Conservation (phyloP, 2,113 vertebrate species). For the Platichthys flesus region DNA sequence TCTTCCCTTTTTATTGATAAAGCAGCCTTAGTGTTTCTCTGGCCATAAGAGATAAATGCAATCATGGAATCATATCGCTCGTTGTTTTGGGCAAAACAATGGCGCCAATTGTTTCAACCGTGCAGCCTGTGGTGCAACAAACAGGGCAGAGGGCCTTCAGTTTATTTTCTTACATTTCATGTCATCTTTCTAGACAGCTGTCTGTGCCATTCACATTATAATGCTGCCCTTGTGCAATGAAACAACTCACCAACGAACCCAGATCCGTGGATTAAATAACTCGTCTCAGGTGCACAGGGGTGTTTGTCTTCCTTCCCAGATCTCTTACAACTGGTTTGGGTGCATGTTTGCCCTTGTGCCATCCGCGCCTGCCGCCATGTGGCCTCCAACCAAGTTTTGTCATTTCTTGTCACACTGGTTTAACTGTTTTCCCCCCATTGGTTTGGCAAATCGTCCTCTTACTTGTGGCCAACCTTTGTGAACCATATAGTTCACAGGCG, state of each 20-base stretch:
- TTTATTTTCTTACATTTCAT: neutral
- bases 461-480: neutral
- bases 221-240: neutral
- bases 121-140: neutral
- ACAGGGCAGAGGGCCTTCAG: neutral
- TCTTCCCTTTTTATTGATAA: constrained; percentile 63
- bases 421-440: constrained; percentile 31
- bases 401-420: constrained; percentile 58
- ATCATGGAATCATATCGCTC: constrained; percentile 16
- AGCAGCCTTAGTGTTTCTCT: constrained; percentile 31
- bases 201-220: neutral
- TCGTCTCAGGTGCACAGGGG: neutral
- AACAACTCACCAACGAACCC: neutral
- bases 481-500: neutral
- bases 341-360: constrained; percentile 35
- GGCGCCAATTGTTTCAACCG: constrained; percentile 19
- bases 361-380: neutral
- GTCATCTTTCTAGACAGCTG: constrained; percentile 9
- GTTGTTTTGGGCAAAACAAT: constrained; percentile 34
- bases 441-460: neutral
- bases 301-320: constrained; percentile 27
- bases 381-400: neutral
- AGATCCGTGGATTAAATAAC: constrained; percentile 32
- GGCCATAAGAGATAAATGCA: neutral
- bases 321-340: constrained; percentile 70